Evolutionary conservation across 2,113 vertebrate species (phyloP), one percentile per base, ranked within the genome.

Genomic region (Larimichthys crocea): DNA sequence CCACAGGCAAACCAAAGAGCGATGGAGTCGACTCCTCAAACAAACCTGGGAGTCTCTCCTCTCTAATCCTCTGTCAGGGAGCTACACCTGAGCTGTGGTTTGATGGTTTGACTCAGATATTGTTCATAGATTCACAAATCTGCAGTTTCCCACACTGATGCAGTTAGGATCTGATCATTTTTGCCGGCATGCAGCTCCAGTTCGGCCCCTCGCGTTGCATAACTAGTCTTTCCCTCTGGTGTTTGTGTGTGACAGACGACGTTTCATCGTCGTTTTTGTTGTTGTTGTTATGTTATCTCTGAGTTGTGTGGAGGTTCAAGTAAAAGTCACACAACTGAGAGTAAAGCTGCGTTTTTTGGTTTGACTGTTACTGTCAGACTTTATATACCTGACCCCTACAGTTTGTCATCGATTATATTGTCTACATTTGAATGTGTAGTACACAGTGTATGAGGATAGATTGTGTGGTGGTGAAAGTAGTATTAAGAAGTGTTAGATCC

Each of bases 61-160:
- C 63, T 84, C 67, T 86, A 56, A 77, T 87, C 74, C 76, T 83
- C 79, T 42, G 81, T 72, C 75, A 72, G 82, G 0, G 70, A 84
- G 74, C 75, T 42, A 5, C 84, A 80, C 83, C 83, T 63, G 77
- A 82, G 74, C 78, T 40, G 67, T 0, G 63, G 69, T 69, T 80
- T 78, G 73, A 85, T 57, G 69, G 42, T 85, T 66, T 35, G 24
- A 74, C 77, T 86, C 17, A 22, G 69, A 73, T 55, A 16, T 40
- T 9, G 40, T 55, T 77, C 50, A 40, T 22, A 60, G 59, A 74
- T 82, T 88, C 67, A 64, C 87, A 73, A 53, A 66, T 85, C 64
- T 81, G 62, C 49, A 55, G 56, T 70, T 86, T 74, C 82, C 59
- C 82, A 67, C 31, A 69, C 46, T 62, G 61, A 50, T 48, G 63